Conservation (phyloP, 2,797 vertebrate genomes). For the Chelon auratus region DNA sequence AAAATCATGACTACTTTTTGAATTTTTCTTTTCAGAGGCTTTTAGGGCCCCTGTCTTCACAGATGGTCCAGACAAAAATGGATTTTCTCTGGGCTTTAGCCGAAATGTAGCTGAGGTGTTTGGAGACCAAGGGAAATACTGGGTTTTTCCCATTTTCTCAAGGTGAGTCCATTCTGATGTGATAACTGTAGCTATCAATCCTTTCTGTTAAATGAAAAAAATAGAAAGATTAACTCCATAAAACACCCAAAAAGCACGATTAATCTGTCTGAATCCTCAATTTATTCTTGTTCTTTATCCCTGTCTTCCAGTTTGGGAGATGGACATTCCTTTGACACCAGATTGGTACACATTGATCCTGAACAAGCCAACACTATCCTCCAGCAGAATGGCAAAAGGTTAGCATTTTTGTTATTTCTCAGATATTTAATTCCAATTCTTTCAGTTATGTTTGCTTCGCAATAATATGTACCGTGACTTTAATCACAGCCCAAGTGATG, state of each 20-base stretch:
- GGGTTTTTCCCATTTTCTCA: conserved; percentile 92
- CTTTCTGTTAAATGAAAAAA: neutral
- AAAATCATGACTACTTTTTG: neutral
- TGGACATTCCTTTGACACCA: conserved; percentile 93
- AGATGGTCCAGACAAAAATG: conserved; percentile 93
- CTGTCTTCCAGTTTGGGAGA: conserved; percentile 88
- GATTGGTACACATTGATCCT: conserved; percentile 90
- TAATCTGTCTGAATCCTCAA: neutral
- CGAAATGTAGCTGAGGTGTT: conserved; percentile 93
- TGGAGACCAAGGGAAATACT: conserved; percentile 91
- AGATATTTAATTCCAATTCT: neutral
- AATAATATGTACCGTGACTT: conserved; percentile 43
- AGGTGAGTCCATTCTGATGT: conserved; percentile 82
- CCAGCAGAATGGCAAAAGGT: conserved; percentile 91
- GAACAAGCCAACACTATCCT: conserved; percentile 88
- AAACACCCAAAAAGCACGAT: neutral
- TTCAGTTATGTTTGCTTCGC: conserved; percentile 6
- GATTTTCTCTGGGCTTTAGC: conserved; percentile 92
- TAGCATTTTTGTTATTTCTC: neutral
- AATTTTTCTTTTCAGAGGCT: conserved; percentile 85
- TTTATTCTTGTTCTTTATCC: neutral
- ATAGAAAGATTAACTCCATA: neutral
- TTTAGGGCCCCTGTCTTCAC: conserved; percentile 93
- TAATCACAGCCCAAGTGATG: conserved; percentile 82
- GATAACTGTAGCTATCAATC: neutral